phyloP scores from a whole-genome alignment of 2,888 invertebrate species.

The Aspidiotus rigidus region DNA sequence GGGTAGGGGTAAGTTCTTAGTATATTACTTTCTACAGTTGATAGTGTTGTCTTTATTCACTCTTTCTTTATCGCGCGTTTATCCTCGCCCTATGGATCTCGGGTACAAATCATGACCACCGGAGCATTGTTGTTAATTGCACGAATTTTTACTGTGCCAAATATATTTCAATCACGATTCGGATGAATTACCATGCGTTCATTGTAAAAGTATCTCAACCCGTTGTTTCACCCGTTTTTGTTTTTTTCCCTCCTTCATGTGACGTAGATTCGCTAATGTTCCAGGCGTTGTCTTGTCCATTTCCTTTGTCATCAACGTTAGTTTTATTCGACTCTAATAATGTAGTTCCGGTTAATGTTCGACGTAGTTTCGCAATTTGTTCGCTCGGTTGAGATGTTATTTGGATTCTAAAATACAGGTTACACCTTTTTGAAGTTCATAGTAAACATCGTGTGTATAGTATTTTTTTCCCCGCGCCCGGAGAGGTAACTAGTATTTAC shows the following conservation, averaged over 20 bases:
- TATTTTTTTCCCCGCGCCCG: too few relatives aligned
- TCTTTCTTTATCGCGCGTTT: not conserved
- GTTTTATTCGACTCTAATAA: not conserved
- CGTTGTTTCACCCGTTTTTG: not conserved
- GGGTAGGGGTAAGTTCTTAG: too few relatives aligned
- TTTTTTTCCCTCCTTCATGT: not conserved
- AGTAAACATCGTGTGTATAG: too few relatives aligned
- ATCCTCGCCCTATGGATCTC: not conserved
- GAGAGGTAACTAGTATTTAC: too few relatives aligned
- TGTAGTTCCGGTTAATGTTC: conserved; percentile 24
- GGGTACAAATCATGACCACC: not conserved
- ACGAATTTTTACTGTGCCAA: not conserved
- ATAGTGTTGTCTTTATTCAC: too few relatives aligned
- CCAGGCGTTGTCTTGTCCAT: conserved; percentile 28
- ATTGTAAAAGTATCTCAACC: not conserved
- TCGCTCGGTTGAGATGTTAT: conserved; percentile 16
- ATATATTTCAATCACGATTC: not conserved
- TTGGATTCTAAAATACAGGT: not conserved
- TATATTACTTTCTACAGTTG: too few relatives aligned
- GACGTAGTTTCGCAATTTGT: conserved; percentile 25
- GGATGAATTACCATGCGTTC: not conserved
- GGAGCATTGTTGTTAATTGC: not conserved
- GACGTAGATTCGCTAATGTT: not conserved
- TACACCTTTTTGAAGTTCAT: too few relatives aligned
- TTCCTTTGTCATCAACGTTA: conserved; percentile 12